Conservation (phyloP, 2,888 invertebrate genomes). For the Yponomeuta plumbellus region DNA sequence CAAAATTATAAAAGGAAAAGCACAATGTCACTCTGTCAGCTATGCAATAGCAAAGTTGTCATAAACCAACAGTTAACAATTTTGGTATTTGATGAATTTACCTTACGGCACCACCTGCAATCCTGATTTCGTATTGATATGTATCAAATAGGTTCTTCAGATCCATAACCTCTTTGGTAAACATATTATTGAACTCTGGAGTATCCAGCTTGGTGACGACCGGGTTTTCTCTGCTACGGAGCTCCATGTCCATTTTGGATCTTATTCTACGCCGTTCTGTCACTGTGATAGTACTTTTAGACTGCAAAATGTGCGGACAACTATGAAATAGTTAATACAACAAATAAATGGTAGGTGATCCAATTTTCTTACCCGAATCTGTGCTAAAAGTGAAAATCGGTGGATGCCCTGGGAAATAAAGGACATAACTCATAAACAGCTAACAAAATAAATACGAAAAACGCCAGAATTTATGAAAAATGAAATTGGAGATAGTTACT, state of each 20-base stretch:
- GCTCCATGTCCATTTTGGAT: constrained; percentile 49
- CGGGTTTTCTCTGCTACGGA: constrained; percentile 75
- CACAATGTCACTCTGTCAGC: too few species aligned
- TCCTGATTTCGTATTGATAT: constrained; percentile 89
- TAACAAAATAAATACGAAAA: not conserved
- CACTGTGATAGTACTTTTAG: not conserved
- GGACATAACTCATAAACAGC: not conserved
- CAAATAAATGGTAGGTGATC: not conserved
- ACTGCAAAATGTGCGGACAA: not conserved
- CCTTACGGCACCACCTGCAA: constrained; percentile 98
- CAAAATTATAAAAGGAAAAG: not conserved
- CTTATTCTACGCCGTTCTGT: constrained; percentile 33
- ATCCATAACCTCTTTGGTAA: constrained; percentile 86
- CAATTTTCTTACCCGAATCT: constrained; percentile 3
- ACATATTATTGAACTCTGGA: constrained; percentile 85
- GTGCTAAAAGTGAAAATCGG: not conserved
- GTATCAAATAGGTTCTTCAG: constrained; percentile 86
- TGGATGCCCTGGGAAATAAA: not conserved
- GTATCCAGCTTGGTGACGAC: constrained; percentile 82
- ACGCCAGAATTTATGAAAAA: not conserved
- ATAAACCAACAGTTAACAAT: too few species aligned
- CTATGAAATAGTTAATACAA: not conserved
- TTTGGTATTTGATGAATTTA: constrained; percentile 35
- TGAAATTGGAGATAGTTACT: too few species aligned
- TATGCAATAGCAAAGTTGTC: too few species aligned